Evolutionary conservation across 1,140 invertebrate genomes (phyloP), one percentile per base, ranked within the genome.

Genomic region (Papilio dardanus): DNA sequence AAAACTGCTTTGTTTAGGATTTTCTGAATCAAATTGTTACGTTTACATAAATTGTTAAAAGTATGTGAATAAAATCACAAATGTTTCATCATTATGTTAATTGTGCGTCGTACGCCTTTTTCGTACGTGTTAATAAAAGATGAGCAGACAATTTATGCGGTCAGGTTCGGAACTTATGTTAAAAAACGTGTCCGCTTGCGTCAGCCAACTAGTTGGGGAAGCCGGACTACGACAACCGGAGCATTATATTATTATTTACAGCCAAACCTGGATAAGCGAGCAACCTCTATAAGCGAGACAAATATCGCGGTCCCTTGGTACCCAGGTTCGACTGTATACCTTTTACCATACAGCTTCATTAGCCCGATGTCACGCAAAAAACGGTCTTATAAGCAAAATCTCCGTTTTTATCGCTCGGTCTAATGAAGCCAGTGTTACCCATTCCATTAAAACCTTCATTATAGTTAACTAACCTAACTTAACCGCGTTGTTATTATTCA

Each of bases 151-250:
- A 28, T 62, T 62, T 62, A 62, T 62, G 12, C 24, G 24, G 50
- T 10, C 54, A 62, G 50, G 24, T 62, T 62, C 21, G 24, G 21
- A 62, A 62, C 24, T 14, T 28, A 50, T 19, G n/a, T 50, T 62
- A 62, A 62, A 24, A n/a, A 62, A 28, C 4, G 54, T 28, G 54
- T 62, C 54, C 54, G 24, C 24, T 62, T 62, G 35, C 67, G 67
- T 69, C 67, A 69, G 35, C 67, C 67, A 19, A 66, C 6, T 35
- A 16, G 14, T n/a, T 12, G 24, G 24, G 24, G 21, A 62, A 24
- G 50, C 50, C 19, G 50, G 50, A 46, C 5, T n/a, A 7, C n/a
- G n/a, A n/a, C n/a, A n/a, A n/a, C n/a, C n/a, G n/a, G n/a, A n/a
- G n/a, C n/a, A n/a, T 62, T 30, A 24, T 28, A 12, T 3, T 62